Evolutionary conservation across 2,797 vertebrate species (phyloP).

Genomic region (Bovichtus variegatus): DNA sequence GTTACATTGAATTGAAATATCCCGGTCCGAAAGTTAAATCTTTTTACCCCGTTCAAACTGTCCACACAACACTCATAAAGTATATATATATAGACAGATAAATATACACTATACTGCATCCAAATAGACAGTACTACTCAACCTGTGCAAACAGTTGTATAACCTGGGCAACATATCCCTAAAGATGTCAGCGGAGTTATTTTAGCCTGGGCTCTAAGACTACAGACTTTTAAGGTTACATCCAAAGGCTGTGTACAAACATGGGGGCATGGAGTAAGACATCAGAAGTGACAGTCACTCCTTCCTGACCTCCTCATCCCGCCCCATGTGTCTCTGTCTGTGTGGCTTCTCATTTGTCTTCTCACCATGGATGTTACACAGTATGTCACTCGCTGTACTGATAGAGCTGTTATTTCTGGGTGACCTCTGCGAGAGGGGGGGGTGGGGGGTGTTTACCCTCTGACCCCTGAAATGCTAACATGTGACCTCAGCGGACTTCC

Average conservation of each 20-base stretch:
- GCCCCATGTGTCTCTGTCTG: slow-evolving; percentile 12
- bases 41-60: neutral
- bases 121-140: neutral
- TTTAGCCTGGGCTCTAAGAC: neutral
- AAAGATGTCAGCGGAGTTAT: neutral
- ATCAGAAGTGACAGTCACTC: slow-evolving; percentile 2
- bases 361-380: slow-evolving; percentile 12
- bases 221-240: neutral
- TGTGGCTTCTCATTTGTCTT: slow-evolving; percentile 42
- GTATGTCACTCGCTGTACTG: slow-evolving; percentile 25
- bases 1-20: too few species aligned
- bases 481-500: slow-evolving; percentile 73
- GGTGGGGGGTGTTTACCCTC: slow-evolving; percentile 36
- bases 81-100: too few species aligned
- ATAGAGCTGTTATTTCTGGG: slow-evolving; percentile 57
- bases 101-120: too few species aligned
- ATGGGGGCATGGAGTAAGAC: neutral
- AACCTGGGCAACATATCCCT: neutral
- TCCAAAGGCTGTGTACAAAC: neutral
- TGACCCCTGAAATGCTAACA: slow-evolving; percentile 65
- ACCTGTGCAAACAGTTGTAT: neutral
- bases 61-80: neutral
- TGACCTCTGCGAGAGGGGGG: slow-evolving; percentile 38
- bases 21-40: neutral
- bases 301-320: neutral